Evolutionary conservation across 2,797 vertebrate species (phyloP).

Genomic region (Pempheris klunzingeri): DNA sequence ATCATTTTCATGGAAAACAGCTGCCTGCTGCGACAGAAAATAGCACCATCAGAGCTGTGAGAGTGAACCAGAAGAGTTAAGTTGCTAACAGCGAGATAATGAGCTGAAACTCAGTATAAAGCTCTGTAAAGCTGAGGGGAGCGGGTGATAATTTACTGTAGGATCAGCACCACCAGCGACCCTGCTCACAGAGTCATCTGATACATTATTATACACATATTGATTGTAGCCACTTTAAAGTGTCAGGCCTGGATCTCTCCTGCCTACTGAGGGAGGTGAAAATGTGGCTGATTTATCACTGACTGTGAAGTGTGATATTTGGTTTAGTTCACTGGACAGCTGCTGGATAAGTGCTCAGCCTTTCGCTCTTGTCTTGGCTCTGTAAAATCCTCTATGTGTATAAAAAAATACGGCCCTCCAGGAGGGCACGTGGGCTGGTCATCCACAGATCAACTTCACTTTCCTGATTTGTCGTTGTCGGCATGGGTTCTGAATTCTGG

Average conservation of each 20-base stretch:
- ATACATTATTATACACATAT: no score
- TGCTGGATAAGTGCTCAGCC: slow-evolving; percentile 25
- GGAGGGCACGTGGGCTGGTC: background rate
- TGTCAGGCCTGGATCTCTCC: background rate
- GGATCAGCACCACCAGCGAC: background rate
- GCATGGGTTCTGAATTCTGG: background rate
- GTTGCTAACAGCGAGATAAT: background rate
- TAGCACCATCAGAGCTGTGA: background rate
- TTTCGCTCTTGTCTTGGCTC: background rate
- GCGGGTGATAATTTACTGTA: no score
- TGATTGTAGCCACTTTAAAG: background rate
- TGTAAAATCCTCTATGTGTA: background rate
- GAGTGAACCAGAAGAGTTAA: background rate
- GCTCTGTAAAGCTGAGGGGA: background rate
- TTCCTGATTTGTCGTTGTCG: background rate
- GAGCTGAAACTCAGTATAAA: background rate
- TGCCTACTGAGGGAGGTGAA: background rate
- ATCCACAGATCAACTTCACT: slow-evolving; percentile 6
- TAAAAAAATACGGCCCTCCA: slow-evolving; percentile 14
- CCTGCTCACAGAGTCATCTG: no score
- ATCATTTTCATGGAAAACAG: no score
- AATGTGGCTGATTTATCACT: background rate
- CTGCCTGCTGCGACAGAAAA: background rate
- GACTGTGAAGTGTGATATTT: slow-evolving; percentile 1
- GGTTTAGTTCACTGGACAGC: slow-evolving; percentile 1